Percentiles rank a stretch among this genome's conserved stretches.
Conservation (phyloP, 1,140 invertebrate species). For the Drosophila grimshawi region DNA sequence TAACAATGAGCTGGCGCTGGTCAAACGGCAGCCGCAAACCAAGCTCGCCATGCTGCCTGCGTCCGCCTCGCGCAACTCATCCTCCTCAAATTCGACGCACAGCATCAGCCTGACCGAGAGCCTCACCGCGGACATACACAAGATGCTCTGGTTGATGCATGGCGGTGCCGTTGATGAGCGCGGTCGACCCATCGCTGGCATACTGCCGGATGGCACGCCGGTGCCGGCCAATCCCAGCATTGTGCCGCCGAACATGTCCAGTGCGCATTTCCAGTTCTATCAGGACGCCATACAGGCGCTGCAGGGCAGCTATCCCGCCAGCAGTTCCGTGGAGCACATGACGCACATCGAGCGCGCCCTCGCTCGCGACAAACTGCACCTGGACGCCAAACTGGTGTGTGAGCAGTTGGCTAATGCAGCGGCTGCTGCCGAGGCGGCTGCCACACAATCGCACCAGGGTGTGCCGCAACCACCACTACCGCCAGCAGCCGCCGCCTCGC, state of each 20-base stretch:
- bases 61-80: constrained; percentile 65
- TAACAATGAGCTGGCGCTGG: constrained; percentile 52
- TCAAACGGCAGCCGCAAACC: constrained; percentile 41
- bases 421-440: constrained; percentile 24
- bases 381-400: constrained; percentile 71
- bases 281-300: constrained; percentile 78
- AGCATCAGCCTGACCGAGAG: constrained; percentile 77
- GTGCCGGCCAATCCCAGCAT: constrained; percentile 59
- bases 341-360: constrained; percentile 63
- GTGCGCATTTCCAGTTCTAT: constrained; percentile 76
- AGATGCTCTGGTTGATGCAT: constrained; percentile 81
- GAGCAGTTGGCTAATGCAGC: constrained; percentile 61
- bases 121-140: constrained; percentile 79
- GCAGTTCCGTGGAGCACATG: constrained; percentile 62
- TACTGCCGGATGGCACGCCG: constrained; percentile 56
- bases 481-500: constrained; percentile 13
- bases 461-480: constrained; percentile 5
- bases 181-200: constrained; percentile 63
- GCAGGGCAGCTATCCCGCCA: constrained; percentile 54
- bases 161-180: constrained; percentile 73
- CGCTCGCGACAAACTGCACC: constrained; percentile 59
- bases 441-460: neutral
- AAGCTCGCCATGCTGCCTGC: constrained; percentile 34
- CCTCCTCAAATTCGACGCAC: constrained; percentile 76
- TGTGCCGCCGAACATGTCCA: constrained; percentile 76